Evolutionary conservation across 92 coral and sea anemone species (phyloP).

Genomic region (Epizoanthus ramosus): DNA sequence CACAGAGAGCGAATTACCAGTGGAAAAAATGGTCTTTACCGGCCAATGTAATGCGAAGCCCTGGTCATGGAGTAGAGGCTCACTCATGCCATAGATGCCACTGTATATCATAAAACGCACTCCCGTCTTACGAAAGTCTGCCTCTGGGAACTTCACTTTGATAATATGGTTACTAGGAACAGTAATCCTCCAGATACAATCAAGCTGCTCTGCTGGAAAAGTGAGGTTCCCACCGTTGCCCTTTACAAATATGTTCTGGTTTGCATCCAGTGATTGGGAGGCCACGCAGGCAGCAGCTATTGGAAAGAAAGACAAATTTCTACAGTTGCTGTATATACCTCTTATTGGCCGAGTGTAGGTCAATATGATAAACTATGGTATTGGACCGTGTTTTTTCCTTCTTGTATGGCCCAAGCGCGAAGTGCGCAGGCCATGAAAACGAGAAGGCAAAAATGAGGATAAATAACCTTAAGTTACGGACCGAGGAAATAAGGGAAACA

Average conservation of each 20-base stretch:
- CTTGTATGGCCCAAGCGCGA: no score
- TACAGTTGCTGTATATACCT: neutral
- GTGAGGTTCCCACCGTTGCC: constrained; percentile 19
- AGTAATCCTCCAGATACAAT: constrained; percentile 29
- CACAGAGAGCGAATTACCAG: constrained; percentile 19
- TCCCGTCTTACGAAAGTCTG: neutral
- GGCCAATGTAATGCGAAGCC: neutral
- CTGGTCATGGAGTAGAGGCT: neutral
- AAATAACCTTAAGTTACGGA: no score
- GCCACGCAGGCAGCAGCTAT: neutral
- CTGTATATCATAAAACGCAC: neutral
- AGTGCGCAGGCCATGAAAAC: no score
- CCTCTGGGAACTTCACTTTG: constrained; percentile 1
- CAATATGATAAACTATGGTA: no score
- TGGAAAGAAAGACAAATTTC: neutral
- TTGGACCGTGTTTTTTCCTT: no score
- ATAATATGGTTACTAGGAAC: constrained; percentile 29
- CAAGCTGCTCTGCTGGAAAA: neutral
- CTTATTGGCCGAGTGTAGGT: no score
- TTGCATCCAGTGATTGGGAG: constrained; percentile 4
- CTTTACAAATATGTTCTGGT: constrained; percentile 15
- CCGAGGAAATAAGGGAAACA: no score
- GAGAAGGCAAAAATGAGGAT: no score
- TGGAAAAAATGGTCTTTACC: neutral
- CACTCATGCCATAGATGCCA: constrained; percentile 24